Evolutionary conservation across 2,888 invertebrate species (phyloP).

Genomic region (Cephus pygmeus): DNA sequence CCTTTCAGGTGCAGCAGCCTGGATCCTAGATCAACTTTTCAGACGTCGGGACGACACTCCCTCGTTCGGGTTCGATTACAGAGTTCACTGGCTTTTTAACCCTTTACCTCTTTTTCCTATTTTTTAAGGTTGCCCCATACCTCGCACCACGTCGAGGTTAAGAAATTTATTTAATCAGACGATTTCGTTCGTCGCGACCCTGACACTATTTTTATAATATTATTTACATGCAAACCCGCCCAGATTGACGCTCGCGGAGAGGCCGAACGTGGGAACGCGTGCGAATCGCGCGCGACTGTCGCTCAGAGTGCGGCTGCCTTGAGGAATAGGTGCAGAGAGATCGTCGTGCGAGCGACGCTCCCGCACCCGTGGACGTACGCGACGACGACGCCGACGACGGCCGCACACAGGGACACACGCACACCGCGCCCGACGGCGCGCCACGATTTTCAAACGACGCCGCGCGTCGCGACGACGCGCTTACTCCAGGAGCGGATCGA

Average conservation of each 20-base stretch:
- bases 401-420: conserved; percentile 16
- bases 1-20: background rate
- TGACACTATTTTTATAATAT: background rate
- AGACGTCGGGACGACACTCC: background rate
- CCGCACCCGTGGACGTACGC: conserved; percentile 11
- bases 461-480: background rate
- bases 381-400: conserved; percentile 17
- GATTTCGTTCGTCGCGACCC: background rate
- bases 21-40: background rate
- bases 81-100: background rate
- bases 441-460: conserved; percentile 55
- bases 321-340: conserved; percentile 16
- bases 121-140: background rate
- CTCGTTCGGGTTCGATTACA: background rate
- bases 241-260: background rate
- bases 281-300: conserved; percentile 4
- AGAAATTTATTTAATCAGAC: background rate
- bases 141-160: background rate
- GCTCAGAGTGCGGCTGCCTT: conserved; percentile 29
- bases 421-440: conserved; percentile 36
- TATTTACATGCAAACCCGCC: background rate
- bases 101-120: conserved; percentile 4
- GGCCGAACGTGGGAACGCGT: background rate
- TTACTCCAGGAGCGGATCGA: background rate
- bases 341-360: conserved; percentile 15